phyloP scores from a whole-genome alignment of 2,888 invertebrate species.

The Schizaphis graminum region DNA sequence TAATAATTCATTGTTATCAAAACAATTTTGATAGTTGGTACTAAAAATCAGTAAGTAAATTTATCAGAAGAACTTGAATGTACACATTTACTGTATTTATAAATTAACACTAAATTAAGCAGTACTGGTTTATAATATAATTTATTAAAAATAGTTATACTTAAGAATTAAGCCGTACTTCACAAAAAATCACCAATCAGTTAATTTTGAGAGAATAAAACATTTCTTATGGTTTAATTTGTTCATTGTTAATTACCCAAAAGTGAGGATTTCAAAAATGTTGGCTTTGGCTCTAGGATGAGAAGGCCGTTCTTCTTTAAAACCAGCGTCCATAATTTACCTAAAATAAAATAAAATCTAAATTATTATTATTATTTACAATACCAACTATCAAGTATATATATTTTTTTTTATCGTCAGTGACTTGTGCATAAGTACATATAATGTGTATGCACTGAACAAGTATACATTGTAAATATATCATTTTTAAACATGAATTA shows the following conservation, averaged over 20 bases:
- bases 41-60: not conserved
- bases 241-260: conserved; percentile 74
- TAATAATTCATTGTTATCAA: not conserved
- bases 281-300: conserved; percentile 77
- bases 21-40: not conserved
- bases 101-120: not conserved
- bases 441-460: not conserved
- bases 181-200: not conserved
- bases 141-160: not conserved
- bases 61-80: not conserved
- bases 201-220: not conserved
- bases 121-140: not conserved
- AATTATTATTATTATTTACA: not conserved
- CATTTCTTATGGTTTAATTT: not conserved
- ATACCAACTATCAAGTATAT: not conserved
- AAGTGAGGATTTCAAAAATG: conserved; percentile 76
- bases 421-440: not conserved
- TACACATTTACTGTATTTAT: not conserved
- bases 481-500: not conserved
- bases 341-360: conserved; percentile 29
- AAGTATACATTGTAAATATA: not conserved
- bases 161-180: not conserved
- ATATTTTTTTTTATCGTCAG: not conserved
- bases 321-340: conserved; percentile 53
- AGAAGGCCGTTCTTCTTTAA: conserved; percentile 72